Conservation (phyloP, 2,888 invertebrate genomes). For the Metellina segmentata region DNA sequence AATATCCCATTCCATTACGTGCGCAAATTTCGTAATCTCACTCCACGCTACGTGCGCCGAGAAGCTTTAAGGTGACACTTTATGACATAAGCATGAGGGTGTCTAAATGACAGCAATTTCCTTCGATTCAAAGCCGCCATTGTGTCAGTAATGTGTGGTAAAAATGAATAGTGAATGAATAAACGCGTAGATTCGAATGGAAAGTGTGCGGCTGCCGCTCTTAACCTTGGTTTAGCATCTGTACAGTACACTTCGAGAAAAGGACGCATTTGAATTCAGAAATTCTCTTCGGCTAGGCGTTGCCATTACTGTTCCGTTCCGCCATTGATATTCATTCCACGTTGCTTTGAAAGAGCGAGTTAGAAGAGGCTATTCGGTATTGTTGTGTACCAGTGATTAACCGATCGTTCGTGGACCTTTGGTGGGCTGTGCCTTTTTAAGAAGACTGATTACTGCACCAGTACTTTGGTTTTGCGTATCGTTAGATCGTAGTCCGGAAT, state of each 20-base stretch:
- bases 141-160: not conserved
- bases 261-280: not conserved
- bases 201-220: not conserved
- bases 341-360: not conserved
- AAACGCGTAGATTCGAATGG: too few relatives aligned
- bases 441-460: too few relatives aligned
- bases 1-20: not conserved
- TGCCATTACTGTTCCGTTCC: not conserved
- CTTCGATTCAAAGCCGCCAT: not conserved
- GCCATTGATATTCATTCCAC: not conserved
- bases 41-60: not conserved
- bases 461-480: too few relatives aligned
- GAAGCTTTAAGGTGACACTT: not conserved
- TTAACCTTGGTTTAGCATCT: not conserved
- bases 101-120: not conserved
- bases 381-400: not conserved
- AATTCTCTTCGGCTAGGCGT: not conserved
- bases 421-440: not conserved
- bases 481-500: too few relatives aligned
- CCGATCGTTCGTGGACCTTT: not conserved
- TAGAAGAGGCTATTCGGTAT: not conserved
- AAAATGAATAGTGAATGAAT: too few relatives aligned
- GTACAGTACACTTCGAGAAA: not conserved
- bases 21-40: not conserved
- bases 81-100: not conserved